Evolutionary conservation across 2,113 vertebrate species (phyloP), one percentile per base, ranked within the genome.

Genomic region (Chionodraco myersi): DNA sequence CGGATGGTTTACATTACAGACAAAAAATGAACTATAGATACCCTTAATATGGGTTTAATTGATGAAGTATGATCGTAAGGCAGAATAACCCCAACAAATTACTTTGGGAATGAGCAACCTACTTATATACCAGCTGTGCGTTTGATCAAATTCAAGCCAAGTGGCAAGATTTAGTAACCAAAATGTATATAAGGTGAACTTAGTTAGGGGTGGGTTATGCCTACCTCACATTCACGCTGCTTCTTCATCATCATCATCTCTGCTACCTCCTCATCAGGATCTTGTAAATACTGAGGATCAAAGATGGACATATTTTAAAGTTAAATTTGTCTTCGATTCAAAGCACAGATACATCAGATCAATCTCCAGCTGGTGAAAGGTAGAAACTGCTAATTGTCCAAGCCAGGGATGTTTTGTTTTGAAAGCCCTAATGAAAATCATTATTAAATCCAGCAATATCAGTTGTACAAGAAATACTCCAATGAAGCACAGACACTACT

Each of bases 221-320:
- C 5, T 92, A 99, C 97, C 97, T 96, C 93, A 26, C 56, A 84
- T 14, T 94, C 92, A 9, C 91, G 91, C 6, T 93, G 95, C 85
- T 94, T 96, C 91, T 96, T 97, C 78, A 86, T 94, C 0, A 91
- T 95, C 94, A 93, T 95, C 94, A 93, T 92, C 82, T 96, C 93
- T 16, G 93, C 90, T 54, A 94, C 77, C 87, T 97, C 97, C 80
- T 99, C 97, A 77, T 99, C 97, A 0, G 96, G 92, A 90, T 99
- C 98, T 74, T 94, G 97, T 41, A 99, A 89, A 92, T 96, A 95
- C 98, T 99, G 86, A 0, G n/a, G 2, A 63, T 60, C 0, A 78
- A 14, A 69, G 1, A 67, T 68, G 6, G 7, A 45, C 6, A 13
- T 45, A 41, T 41, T 41, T n/a, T n/a, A 6, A 2, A 41, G 5